Evolutionary conservation across 1,140 invertebrate genomes (phyloP), one percentile per base, ranked within the genome.

Genomic region (Apis dorsata): DNA sequence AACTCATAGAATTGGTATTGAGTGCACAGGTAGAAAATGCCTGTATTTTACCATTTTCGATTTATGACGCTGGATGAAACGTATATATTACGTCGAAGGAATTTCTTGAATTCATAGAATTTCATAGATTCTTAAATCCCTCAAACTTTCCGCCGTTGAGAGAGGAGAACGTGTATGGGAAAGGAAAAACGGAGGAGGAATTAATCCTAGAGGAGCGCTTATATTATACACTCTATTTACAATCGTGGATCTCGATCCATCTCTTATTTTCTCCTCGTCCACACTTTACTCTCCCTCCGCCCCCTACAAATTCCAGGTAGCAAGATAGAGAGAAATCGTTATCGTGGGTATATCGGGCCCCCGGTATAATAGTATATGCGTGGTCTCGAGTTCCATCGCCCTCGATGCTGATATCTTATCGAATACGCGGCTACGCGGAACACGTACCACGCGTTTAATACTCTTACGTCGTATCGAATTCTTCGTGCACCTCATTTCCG

Each of bases 361-460:
- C 19, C 77, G 2, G 34, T 34, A 3, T 34, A 3, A 34, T 34
- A 63, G 21, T 62, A 53, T 60, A 66, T 19, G 71, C 53, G n/a
- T 55, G 69, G 34, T 79, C 65, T 85, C 76, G 70, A 49, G 49
- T 86, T 86, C 79, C 83, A 68, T 79, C 84, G 75, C 72, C 51
- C 78, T 62, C 63, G 57, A 51, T 71, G 11, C 75, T 78, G 77
- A 81, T 79, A 85, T 79, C 84, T 87, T 85, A 87, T 87, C 85
- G 79, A 44, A 86, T 79, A 60, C 15, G 51, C 28, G 15, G 49
- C 34, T 85, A 84, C 73, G 73, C 57, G 62, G 78, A 74, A 84
- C 49, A 69, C 76, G 57, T 77, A 13, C 53, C 3, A 60, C n/a
- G 55, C 77, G 71, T 84, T 80, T 4, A 79, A 84, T 71, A 63